Evolutionary conservation across 2,888 invertebrate species (phyloP).

Genomic region (Pseudococcus jackbeardsleyi): DNA sequence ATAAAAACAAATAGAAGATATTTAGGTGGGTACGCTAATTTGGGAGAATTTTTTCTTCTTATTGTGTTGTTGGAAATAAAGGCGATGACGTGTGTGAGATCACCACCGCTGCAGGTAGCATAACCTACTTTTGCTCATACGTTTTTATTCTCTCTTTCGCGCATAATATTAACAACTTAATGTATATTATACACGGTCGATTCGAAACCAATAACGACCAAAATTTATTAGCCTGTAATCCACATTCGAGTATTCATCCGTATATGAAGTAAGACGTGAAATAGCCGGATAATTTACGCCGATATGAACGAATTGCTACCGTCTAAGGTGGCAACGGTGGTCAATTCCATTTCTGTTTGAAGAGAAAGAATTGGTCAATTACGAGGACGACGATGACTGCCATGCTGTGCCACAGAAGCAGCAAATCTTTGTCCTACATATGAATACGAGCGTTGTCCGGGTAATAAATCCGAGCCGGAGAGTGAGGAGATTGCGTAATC

Average conservation of each 20-base stretch:
- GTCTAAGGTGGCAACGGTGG: not conserved
- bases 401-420: not conserved
- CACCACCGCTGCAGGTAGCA: not conserved
- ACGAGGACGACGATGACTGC: not conserved
- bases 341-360: not conserved
- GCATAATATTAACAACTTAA: not conserved
- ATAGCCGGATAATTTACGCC: not conserved
- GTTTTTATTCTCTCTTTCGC: not conserved
- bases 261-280: not conserved
- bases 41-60: constrained; percentile 8
- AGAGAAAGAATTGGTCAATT: not conserved
- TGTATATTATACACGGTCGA: not conserved
- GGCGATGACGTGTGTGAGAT: not conserved
- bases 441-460: not conserved
- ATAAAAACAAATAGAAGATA: too few relatives aligned
- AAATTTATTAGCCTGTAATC: not conserved
- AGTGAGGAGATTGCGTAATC: not conserved
- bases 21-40: not conserved
- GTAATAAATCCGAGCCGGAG: not conserved
- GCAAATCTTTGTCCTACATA: constrained; percentile 1
- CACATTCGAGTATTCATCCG: not conserved
- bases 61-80: not conserved
- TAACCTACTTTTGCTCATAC: not conserved
- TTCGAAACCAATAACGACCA: not conserved
- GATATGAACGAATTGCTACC: not conserved